phyloP scores from a whole-genome alignment of 2,797 vertebrate species.

The Varecia variegata region DNA sequence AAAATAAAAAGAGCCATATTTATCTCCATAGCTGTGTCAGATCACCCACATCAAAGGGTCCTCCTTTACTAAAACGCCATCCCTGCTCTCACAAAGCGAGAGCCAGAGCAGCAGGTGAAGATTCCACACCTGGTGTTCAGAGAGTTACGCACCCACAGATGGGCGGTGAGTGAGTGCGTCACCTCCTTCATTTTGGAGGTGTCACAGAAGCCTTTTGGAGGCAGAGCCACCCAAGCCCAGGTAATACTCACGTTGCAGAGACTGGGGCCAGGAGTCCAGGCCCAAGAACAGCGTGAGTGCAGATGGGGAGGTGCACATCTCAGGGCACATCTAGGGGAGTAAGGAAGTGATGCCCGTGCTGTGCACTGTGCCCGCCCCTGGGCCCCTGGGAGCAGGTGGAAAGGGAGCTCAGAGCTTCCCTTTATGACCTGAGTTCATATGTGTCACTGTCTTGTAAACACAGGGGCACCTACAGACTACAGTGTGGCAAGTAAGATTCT shows the following conservation, averaged over 20 bases:
- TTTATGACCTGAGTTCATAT: background rate
- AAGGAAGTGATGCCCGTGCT: background rate
- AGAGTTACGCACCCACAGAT: background rate
- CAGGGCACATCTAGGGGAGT: no score
- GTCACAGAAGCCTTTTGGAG: background rate
- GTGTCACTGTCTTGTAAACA: background rate
- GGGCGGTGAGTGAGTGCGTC: fast-evolving
- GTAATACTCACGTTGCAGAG: background rate
- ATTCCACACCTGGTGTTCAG: fast-evolving
- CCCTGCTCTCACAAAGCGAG: background rate
- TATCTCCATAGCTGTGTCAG: no score
- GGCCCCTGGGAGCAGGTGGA: background rate
- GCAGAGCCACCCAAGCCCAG: background rate
- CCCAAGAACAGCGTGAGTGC: background rate
- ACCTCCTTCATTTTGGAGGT: background rate
- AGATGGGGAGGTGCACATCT: background rate
- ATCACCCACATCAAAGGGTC: background rate
- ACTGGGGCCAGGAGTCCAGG: fast-evolving
- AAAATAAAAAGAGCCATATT: background rate
- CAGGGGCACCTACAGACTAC: no score
- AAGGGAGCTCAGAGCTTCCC: background rate
- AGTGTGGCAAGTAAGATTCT: background rate
- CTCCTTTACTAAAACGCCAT: background rate
- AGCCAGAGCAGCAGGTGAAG: background rate
- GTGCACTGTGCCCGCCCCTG: background rate